Evolutionary conservation across 2,888 invertebrate genomes (phyloP).

Genomic region (Entomobrya multifasciata): DNA sequence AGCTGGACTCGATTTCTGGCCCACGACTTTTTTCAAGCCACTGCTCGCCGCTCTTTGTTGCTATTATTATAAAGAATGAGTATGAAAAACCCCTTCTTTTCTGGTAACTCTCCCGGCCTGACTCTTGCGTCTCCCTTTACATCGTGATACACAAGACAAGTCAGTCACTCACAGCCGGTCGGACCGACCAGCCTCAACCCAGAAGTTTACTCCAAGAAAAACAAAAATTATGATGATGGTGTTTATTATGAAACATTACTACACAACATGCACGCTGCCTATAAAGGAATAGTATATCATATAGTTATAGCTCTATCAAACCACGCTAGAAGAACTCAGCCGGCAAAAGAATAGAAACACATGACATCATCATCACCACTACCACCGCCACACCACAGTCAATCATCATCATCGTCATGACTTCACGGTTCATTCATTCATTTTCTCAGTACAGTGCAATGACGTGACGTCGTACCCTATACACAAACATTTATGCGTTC

Average conservation of each 20-base stretch:
- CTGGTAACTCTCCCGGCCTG: conserved; percentile 11
- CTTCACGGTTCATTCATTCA: conserved; percentile 70
- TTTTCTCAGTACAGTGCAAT: conserved; percentile 52
- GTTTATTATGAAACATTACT: neutral
- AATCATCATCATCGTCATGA: conserved; percentile 68
- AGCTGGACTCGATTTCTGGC: conserved; percentile 28
- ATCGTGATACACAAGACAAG: no score
- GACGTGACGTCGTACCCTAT: conserved; percentile 60
- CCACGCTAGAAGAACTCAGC: conserved; percentile 43
- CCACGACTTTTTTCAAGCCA: conserved; percentile 23
- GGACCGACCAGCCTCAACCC: neutral
- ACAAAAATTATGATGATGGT: neutral
- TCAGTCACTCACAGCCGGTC: no score
- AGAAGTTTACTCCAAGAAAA: conserved; percentile 11
- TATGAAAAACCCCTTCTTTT: conserved; percentile 32
- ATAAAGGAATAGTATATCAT: no score
- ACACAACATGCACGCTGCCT: no score
- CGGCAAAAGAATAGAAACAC: conserved; percentile 50
- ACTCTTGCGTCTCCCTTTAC: no score
- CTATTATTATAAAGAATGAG: neutral
- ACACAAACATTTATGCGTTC: conserved; percentile 8
- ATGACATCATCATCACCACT: conserved; percentile 68
- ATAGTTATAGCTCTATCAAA: conserved; percentile 54
- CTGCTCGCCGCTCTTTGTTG: neutral
- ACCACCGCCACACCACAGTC: conserved; percentile 34